Evolutionary conservation across 2,888 invertebrate genomes (phyloP).

Genomic region (Rhodophaea formosa): DNA sequence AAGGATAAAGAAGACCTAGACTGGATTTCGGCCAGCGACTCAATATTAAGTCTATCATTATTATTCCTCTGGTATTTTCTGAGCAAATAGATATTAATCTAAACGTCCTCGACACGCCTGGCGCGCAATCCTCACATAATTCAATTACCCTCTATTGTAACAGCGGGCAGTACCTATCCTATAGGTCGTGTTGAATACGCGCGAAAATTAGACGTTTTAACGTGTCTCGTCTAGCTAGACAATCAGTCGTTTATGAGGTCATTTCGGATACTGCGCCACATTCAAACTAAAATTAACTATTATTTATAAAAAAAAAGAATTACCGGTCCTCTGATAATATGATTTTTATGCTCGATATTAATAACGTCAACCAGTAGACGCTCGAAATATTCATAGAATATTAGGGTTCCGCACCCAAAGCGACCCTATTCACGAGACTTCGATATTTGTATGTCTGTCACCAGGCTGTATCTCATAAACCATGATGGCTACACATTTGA

Average conservation of each 20-base stretch:
- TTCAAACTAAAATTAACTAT: too few species aligned
- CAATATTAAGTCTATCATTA: background rate
- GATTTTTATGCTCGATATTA: too few species aligned
- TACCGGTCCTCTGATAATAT: too few species aligned
- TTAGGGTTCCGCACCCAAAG: too few species aligned
- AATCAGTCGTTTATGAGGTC: background rate
- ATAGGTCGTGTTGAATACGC: background rate
- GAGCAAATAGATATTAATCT: conserved; percentile 3
- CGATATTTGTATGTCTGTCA: too few species aligned
- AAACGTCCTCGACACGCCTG: background rate
- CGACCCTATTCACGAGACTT: too few species aligned
- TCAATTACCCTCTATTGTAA: conserved; percentile 11
- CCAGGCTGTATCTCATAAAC: too few species aligned
- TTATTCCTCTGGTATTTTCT: background rate
- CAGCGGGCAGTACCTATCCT: background rate
- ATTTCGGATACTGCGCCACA: background rate
- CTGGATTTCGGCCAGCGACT: background rate
- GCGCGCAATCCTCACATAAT: conserved; percentile 6
- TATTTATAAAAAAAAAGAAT: too few species aligned
- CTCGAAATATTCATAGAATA: too few species aligned
- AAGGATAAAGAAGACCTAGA: background rate
- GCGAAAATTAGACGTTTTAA: conserved; percentile 2
- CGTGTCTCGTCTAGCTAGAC: background rate
- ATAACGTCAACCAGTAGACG: too few species aligned
- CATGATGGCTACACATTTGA: too few species aligned